Evolutionary conservation across 2,888 invertebrate species (phyloP), one percentile per base, ranked within the genome.

Genomic region (Amphiduros pacificus): DNA sequence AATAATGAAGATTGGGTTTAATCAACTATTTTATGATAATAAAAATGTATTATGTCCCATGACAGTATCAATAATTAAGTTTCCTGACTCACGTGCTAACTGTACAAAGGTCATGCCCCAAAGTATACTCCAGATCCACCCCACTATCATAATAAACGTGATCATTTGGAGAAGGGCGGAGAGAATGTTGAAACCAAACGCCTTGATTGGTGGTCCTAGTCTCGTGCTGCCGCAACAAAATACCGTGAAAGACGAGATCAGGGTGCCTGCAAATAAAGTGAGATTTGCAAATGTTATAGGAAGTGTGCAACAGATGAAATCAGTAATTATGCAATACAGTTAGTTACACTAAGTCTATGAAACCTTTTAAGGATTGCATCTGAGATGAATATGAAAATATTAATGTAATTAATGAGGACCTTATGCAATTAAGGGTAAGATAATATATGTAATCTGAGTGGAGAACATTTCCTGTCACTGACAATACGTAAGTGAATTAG

Each of bases 61-160:
- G n/a, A 20, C 1, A 49, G 11, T 14, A 9, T 24, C 26, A 22
- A 24, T 28, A 17, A 51, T 31, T n/a, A n/a, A n/a, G n/a, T n/a
- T n/a, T 28, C 27, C 22, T 32, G n/a, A 67, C 77, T 78, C 74
- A 81, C 83, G 73, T 54, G 83, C 75, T 60, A 83, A 71, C 61
- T 83, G 82, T 40, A 85, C 79, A 72, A 84, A 83, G 64, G 81
- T 79, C 73, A 84, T 80, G 9, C 84, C 84, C 84, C 84, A 84
- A 49, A 83, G 72, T 53, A 85, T 82, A 62, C 84, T 84, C 85
- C 85, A 85, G 36, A 85, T 80, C 82, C 84, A 84, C 48, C 85
- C 85, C 31, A 85, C 80, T 11, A 85, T 78, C 51, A 85, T 67
- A 32, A 84, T 78, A 53, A 83, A 79, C 3, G 83, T 81, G 56